Base-by-base conservation (phyloP, 2,113 vertebrate genomes). In the Myotis lucifugus region DNA sequence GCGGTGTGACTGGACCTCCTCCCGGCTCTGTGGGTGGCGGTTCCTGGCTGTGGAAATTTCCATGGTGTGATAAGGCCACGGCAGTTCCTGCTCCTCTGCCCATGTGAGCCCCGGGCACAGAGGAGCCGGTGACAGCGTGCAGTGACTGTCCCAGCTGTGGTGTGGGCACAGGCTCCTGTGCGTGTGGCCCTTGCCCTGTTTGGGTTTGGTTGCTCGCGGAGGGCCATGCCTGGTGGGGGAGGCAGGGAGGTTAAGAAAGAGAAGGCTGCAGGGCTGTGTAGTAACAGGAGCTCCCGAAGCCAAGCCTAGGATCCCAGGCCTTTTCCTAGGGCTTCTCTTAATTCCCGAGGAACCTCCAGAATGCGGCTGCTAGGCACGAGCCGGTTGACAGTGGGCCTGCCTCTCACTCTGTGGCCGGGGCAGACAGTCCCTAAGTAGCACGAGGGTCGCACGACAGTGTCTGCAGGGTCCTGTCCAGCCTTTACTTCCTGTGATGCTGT, bases 1-100 rank as follows among this genome's bases (percentile, higher is more conserved):
- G 0, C 3, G 9, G 15, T 74, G 59, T 72, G 73, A 76, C 8
- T 52, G 8, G 52, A 59, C 42, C 6, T 34, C 54, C 40, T 23
- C 82, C 64, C 34, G 54, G 54, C 25, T 73, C 69, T 90, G 23
- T 42, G 32, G 61, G 56, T 8, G 11, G 14, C 9, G 9, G 37
- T 90, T 93, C 29, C 72, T 89, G 73, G 64, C 83, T 13, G 3
- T 94, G 96, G 95, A 96, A 96, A 77, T 95, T 91, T 95, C 95
- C 95, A 84, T 23, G 12, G 76, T 83, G 48, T 76, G 5, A 42
- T 25, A 32, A 78, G 83, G 88, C 25, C 29, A 1, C 50, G 82
- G 82, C 66, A 81, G 76, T 59, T 15, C 91, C 84, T 82, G 72
- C 66, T 54, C 56, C 50, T 93, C 50, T 91, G 85, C 86, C 56